phyloP scores from a whole-genome alignment of 1,140 invertebrate genomes.

The Lasaia peninsularis region DNA sequence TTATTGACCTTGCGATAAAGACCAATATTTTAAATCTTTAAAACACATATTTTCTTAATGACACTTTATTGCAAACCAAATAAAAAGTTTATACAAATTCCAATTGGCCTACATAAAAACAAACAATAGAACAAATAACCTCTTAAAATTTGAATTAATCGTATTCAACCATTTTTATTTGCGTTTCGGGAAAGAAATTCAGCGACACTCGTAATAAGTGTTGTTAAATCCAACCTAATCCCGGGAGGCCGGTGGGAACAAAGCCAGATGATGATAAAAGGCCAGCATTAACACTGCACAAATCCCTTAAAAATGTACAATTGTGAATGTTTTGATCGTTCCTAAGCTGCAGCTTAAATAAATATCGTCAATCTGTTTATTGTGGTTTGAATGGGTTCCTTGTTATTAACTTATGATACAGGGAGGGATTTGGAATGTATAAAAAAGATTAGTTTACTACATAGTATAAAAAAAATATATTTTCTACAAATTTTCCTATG shows the following conservation, averaged over 20 bases:
- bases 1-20: too few species aligned
- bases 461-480: too few species aligned
- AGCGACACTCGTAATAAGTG: constrained; percentile 1
- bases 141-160: not conserved
- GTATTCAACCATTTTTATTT: constrained; percentile 1
- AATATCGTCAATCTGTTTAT: not conserved
- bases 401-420: not conserved
- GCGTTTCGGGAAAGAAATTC: not conserved
- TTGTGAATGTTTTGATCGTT: not conserved
- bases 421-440: too few species aligned
- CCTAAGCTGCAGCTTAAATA: not conserved
- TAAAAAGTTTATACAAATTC: too few species aligned
- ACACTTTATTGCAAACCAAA: too few species aligned
- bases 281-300: not conserved
- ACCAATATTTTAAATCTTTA: too few species aligned
- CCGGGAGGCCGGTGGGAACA: not conserved
- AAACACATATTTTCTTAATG: too few species aligned
- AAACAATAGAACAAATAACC: too few species aligned
- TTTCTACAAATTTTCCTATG: too few species aligned
- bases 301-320: not conserved
- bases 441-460: too few species aligned
- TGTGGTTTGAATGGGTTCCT: not conserved
- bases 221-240: constrained; percentile 2
- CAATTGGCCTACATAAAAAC: too few species aligned
- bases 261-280: constrained; percentile 4